A percentile compares a stretch with the other conserved stretches of the same genome.
Evolutionary conservation across 1,140 invertebrate species (phyloP).

Genomic region (Battus philenor): DNA sequence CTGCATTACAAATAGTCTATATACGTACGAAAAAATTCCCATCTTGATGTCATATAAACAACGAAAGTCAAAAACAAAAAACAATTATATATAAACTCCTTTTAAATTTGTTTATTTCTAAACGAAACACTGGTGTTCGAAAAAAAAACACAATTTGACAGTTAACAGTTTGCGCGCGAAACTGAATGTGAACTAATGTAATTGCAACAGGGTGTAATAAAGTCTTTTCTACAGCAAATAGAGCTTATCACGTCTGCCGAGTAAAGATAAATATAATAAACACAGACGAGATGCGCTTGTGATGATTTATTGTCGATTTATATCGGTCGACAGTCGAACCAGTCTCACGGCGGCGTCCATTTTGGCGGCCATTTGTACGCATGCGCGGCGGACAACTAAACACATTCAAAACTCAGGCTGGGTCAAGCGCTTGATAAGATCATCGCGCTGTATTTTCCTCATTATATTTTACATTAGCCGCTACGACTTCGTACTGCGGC

Average conservation of each 20-base stretch:
- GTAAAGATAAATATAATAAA: constrained; percentile 12
- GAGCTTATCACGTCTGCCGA: constrained; percentile 8
- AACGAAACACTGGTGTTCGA: constrained; percentile 8
- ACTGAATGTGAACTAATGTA: constrained; percentile 11
- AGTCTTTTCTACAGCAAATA: constrained; percentile 14
- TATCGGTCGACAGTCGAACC: too few species aligned
- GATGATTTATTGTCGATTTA: background rate
- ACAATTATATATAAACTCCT: background rate
- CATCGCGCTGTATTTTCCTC: too few species aligned
- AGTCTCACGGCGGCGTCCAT: constrained; percentile 23
- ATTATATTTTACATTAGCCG: too few species aligned
- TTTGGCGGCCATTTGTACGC: background rate
- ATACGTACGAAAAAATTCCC: constrained; percentile 60
- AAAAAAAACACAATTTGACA: constrained; percentile 17
- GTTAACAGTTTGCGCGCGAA: constrained; percentile 12
- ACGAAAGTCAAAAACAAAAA: background rate
- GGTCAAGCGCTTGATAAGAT: constrained; percentile 21
- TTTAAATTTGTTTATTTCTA: constrained; percentile 2
- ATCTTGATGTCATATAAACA: constrained; percentile 36
- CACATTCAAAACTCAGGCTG: constrained; percentile 24
- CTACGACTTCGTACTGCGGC: too few species aligned
- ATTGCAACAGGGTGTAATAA: background rate
- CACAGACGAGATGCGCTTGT: background rate
- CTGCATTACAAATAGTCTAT: constrained; percentile 61
- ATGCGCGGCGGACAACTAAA: constrained; percentile 21